phyloP scores from a whole-genome alignment of 2,113 vertebrate species.

The Aix galericulata region DNA sequence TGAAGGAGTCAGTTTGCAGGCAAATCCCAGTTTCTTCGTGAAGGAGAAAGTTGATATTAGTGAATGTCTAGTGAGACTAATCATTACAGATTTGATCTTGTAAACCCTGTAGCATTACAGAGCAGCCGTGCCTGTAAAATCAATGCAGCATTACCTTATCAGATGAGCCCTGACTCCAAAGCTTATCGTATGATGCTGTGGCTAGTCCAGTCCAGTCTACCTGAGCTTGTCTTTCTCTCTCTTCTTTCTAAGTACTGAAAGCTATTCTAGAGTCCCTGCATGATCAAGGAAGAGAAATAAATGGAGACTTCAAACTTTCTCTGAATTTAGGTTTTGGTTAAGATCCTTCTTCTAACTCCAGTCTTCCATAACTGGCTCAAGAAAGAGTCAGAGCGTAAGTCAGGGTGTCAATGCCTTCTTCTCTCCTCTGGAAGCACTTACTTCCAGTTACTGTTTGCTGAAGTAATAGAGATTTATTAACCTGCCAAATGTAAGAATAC shows the following conservation, averaged over 20 bases:
- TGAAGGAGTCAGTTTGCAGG: neutral
- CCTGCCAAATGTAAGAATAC: neutral
- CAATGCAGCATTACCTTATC: neutral
- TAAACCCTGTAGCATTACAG: neutral
- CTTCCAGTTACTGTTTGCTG: neutral
- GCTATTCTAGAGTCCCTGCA: neutral
- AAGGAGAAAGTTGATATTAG: neutral
- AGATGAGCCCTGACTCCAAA: neutral
- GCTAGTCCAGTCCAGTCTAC: neutral
- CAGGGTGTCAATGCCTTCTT: neutral
- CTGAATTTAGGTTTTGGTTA: neutral
- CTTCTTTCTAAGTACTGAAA: neutral
- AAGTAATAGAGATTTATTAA: neutral
- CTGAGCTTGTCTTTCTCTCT: neutral
- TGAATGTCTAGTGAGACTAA: neutral
- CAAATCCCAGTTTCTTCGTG: neutral
- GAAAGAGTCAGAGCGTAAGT: neutral
- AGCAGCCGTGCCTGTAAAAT: neutral
- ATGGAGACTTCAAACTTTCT: neutral
- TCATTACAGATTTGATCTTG: neutral
- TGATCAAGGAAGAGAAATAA: neutral
- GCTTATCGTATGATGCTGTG: neutral
- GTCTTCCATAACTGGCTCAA: neutral
- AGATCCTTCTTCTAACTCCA: neutral
- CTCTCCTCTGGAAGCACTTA: neutral